Evolutionary conservation across 2,797 vertebrate genomes (phyloP).

Genomic region (Furcifer pardalis): DNA sequence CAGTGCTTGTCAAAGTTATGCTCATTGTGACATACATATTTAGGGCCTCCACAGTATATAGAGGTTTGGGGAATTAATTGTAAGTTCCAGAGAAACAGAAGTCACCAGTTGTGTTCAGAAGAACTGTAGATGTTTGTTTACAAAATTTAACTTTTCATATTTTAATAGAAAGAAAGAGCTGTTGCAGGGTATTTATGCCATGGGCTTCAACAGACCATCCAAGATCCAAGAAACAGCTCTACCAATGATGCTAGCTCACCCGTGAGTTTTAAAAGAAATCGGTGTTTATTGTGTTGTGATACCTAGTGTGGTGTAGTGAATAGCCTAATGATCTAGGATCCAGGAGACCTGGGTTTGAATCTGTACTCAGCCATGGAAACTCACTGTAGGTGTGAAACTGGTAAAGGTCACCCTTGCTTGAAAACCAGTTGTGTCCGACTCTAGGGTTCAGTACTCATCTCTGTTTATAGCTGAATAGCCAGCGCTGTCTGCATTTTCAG

Average conservation of each 20-base stretch:
- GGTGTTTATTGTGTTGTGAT: too few species aligned
- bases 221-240: constrained; percentile 78
- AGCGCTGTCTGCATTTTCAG: too few species aligned
- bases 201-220: constrained; percentile 81
- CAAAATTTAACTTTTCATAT: neutral
- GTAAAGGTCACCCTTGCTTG: too few species aligned
- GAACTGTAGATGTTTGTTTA: neutral
- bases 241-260: constrained; percentile 73
- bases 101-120: neutral
- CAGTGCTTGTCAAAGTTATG: neutral
- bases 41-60: neutral
- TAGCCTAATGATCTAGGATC: too few species aligned
- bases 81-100: neutral
- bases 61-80: neutral
- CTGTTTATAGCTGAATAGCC: too few species aligned
- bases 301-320: too few species aligned
- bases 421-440: too few species aligned
- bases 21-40: neutral
- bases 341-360: too few species aligned
- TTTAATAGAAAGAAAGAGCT: constrained; percentile 73
- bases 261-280: constrained; percentile 70
- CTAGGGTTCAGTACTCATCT: too few species aligned
- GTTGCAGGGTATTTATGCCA: constrained; percentile 72
- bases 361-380: too few species aligned
- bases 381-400: too few species aligned